Percentiles rank a stretch among this genome's conserved stretches.
These are phyloP conservation scores for Phyllopteryx taeniolatus DNA, from an alignment of 2,113 vertebrate genomes.

Conservation along the genomic window DNA sequence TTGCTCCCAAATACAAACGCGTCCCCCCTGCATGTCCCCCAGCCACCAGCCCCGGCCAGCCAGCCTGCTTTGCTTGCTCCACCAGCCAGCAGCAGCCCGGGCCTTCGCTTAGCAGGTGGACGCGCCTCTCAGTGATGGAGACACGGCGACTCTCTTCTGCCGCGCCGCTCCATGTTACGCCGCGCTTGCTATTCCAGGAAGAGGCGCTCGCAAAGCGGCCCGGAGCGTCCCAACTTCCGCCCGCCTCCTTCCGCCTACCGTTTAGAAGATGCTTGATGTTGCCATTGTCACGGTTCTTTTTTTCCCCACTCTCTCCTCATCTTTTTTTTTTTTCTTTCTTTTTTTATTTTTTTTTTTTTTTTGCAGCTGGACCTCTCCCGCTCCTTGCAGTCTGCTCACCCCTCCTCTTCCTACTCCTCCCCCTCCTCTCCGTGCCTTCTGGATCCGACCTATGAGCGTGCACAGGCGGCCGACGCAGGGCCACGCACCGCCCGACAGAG, in stretches of 20 bases:
- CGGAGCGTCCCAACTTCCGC: constrained; percentile 46
- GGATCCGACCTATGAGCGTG: constrained; percentile 82
- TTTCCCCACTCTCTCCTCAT: constrained; percentile 1
- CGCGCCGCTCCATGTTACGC: constrained; percentile 72
- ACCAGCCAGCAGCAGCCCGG: constrained; percentile 62
- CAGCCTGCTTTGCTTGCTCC: constrained; percentile 27
- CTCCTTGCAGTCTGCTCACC: constrained; percentile 70
- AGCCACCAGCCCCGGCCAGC: constrained; percentile 17
- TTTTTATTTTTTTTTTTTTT: constrained; percentile 48
- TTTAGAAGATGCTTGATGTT: constrained; percentile 70
- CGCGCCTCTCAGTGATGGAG: constrained; percentile 81
- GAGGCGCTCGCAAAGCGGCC: constrained; percentile 52
- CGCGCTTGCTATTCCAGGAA: constrained; percentile 72
- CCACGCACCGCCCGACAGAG: constrained; percentile 68
- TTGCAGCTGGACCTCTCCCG: constrained; percentile 76
- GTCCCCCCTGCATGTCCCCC: constrained; percentile 70
- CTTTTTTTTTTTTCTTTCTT: constrained; percentile 18
- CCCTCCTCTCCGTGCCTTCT: constrained; percentile 61
- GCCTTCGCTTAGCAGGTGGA: constrained; percentile 84
- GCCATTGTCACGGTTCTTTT: constrained; percentile 70
- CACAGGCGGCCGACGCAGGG: constrained; percentile 70
- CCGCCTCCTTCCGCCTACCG: constrained; percentile 45
- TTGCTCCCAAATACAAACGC: constrained; percentile 68
- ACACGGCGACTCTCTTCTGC: constrained; percentile 70
- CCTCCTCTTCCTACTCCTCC: constrained; percentile 71